Conservation (phyloP, 2,797 vertebrate species). For the Benthosema pterotum region DNA sequence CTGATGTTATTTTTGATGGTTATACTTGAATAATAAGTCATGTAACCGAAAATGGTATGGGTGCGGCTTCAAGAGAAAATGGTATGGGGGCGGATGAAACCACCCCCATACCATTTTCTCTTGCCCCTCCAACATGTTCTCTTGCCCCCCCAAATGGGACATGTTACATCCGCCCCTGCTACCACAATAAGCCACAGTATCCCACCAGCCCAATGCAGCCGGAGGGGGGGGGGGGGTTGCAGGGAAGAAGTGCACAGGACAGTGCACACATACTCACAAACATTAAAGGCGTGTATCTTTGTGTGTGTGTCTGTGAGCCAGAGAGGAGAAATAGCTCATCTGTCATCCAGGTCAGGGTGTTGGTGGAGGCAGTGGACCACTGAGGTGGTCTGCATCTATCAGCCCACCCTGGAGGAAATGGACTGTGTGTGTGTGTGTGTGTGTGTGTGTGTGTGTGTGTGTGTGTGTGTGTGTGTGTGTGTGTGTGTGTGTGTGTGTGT, state of each 20-base stretch:
- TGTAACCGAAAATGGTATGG: too few species aligned
- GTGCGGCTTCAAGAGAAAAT: too few species aligned
- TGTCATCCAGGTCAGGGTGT: slow-evolving; percentile 37
- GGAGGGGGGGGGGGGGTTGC: too few species aligned
- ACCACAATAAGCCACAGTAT: slow-evolving; percentile 37
- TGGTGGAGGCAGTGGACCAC: slow-evolving; percentile 4
- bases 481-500: too few species aligned
- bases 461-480: not conserved
- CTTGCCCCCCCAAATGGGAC: too few species aligned
- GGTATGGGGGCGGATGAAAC: too few species aligned
- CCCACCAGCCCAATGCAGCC: not conserved
- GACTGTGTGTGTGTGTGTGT: not conserved
- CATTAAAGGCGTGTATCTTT: not conserved
- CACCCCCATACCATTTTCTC: too few species aligned
- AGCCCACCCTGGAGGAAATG: slow-evolving; percentile 30
- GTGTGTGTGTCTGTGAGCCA: not conserved
- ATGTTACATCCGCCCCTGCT: too few species aligned
- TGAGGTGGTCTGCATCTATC: slow-evolving; percentile 32
- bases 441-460: not conserved
- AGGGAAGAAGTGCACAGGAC: too few species aligned
- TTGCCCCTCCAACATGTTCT: too few species aligned
- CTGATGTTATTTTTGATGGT: too few species aligned
- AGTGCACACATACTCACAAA: slow-evolving; percentile 10
- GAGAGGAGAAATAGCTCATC: slow-evolving; percentile 45
- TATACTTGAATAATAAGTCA: too few species aligned